These are phyloP conservation scores for Calameuta idolon DNA, from an alignment of 2,888 invertebrate genomes.

Conservation along the genomic window DNA sequence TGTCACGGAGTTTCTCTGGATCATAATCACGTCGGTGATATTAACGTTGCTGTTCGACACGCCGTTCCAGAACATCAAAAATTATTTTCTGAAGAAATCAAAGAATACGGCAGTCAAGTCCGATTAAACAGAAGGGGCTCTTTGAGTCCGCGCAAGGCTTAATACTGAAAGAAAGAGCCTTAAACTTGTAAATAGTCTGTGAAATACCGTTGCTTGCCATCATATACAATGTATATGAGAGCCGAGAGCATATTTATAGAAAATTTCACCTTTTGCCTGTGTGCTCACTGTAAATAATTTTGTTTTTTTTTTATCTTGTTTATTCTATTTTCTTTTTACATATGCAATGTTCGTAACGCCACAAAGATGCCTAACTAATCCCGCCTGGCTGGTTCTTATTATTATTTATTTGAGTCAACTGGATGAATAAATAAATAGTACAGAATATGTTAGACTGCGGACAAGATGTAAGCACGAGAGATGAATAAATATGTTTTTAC, in stretches of 20 bases:
- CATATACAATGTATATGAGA: slow-evolving; percentile 56
- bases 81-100: slow-evolving; percentile 66
- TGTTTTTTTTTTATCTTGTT: not conserved
- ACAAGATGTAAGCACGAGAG: not conserved
- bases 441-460: not conserved
- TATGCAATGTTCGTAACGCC: not conserved
- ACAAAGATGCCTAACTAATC: not conserved
- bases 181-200: slow-evolving; percentile 30
- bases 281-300: slow-evolving; percentile 9
- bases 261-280: slow-evolving; percentile 14
- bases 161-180: not conserved
- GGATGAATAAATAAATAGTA: not conserved
- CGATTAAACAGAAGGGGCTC: slow-evolving; percentile 28
- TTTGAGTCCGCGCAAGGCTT: not conserved
- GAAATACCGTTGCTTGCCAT: slow-evolving; percentile 42
- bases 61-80: slow-evolving; percentile 78
- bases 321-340: not conserved
- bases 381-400: not conserved
- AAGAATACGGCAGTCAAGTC: slow-evolving; percentile 20
- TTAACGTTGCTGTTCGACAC: slow-evolving; percentile 76
- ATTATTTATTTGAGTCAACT: slow-evolving; percentile 7
- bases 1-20: slow-evolving; percentile 72
- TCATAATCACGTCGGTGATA: slow-evolving; percentile 70
- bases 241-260: slow-evolving; percentile 45
- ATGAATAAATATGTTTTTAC: not conserved